Percentiles rank a stretch among this genome's conserved stretches.
These are phyloP conservation scores for Odontophorus gujanensis DNA, from an alignment of 2,113 vertebrate species.

Conservation along the genomic window DNA sequence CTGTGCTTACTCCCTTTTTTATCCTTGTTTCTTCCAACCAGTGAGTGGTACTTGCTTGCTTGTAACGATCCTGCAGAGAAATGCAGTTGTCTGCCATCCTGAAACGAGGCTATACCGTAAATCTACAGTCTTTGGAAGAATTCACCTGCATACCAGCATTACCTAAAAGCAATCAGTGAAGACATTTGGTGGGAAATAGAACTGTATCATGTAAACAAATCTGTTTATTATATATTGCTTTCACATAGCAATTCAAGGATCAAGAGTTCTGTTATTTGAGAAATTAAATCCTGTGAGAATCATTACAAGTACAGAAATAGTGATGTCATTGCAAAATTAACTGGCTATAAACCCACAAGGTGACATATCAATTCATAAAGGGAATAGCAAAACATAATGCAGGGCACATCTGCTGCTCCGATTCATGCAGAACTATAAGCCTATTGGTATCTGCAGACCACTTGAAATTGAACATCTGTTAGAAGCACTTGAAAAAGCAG, in stretches of 20 bases:
- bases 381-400: conserved; percentile 56
- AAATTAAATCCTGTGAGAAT: conserved; percentile 39
- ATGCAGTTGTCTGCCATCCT: neutral
- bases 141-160: neutral
- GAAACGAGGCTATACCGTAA: neutral
- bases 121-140: conserved; percentile 6
- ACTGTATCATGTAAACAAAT: conserved; percentile 12
- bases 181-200: conserved; percentile 2
- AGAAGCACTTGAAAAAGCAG: conserved; percentile 65
- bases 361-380: conserved; percentile 64
- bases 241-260: neutral
- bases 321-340: conserved; percentile 66
- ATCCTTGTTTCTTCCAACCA: neutral
- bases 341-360: conserved; percentile 52
- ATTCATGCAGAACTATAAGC: conserved; percentile 55
- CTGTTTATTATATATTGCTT: conserved; percentile 44
- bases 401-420: conserved; percentile 57
- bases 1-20: neutral
- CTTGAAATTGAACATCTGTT: conserved; percentile 73
- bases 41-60: rapidly evolving
- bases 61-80: neutral
- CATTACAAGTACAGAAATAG: conserved; percentile 44
- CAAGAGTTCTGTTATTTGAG: conserved; percentile 55
- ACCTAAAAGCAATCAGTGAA: neutral
- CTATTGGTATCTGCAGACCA: conserved; percentile 68